phyloP scores from a whole-genome alignment of 2,113 vertebrate species.

The Platichthys stellatus region DNA sequence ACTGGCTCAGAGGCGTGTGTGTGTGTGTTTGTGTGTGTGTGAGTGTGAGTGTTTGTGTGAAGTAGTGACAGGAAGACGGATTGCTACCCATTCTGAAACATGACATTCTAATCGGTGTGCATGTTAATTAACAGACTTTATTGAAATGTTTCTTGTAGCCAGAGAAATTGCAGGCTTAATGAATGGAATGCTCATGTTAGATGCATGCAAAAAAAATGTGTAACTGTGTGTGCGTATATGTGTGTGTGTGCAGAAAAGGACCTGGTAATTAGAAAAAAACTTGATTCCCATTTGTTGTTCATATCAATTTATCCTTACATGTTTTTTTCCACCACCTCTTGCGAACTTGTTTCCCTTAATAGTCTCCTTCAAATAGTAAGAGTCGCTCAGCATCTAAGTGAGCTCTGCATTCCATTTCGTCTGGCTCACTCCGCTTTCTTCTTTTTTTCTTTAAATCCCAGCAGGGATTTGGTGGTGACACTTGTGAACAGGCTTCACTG shows the following conservation, averaged over 20 bases:
- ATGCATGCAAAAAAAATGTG: conserved; percentile 13
- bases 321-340: background rate
- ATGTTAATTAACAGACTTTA: conserved; percentile 83
- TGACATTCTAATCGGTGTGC: conserved; percentile 80
- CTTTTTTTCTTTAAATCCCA: conserved; percentile 26
- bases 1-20: conserved; percentile 39
- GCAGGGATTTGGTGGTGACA: conserved; percentile 64
- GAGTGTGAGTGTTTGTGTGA: conserved; percentile 28
- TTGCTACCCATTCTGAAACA: conserved; percentile 79
- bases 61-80: conserved; percentile 81
- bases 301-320: conserved; percentile 24
- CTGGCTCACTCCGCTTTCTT: conserved; percentile 26
- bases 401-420: conserved; percentile 41
- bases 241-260: background rate
- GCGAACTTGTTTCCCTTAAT: conserved; percentile 34
- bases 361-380: conserved; percentile 35
- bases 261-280: background rate
- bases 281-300: conserved; percentile 45
- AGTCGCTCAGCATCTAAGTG: conserved; percentile 34
- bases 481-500: conserved; percentile 57
- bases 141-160: conserved; percentile 77
- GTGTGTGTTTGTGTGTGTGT: conserved; percentile 6
- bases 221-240: background rate
- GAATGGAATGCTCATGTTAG: conserved; percentile 50
- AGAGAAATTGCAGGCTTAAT: conserved; percentile 73